Conservation (phyloP, 2,888 invertebrate species). For the Ptychoptera albimana region DNA sequence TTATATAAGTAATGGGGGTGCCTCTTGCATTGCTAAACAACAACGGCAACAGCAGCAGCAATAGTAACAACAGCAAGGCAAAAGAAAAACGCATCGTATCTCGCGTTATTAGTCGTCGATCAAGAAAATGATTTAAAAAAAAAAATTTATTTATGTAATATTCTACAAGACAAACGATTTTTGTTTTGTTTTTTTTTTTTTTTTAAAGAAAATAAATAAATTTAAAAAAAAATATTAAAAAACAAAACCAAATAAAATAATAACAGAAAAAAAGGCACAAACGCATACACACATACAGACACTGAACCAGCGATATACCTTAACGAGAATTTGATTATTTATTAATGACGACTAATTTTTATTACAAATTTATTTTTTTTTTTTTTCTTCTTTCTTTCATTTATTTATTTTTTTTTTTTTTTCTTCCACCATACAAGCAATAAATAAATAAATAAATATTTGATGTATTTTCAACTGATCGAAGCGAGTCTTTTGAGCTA, state of each 20-base stretch:
- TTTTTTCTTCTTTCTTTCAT: not conserved
- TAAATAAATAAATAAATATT: too few species aligned
- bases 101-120: not conserved
- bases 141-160: too few species aligned
- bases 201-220: too few species aligned
- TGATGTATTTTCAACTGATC: too few species aligned
- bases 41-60: too few species aligned
- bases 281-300: not conserved
- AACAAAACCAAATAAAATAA: not conserved
- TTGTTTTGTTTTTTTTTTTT: not conserved
- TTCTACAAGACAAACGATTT: not conserved
- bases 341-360: slow-evolving; percentile 17
- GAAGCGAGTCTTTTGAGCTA: too few species aligned
- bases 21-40: too few species aligned
- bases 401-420: not conserved
- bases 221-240: not conserved
- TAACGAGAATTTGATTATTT: slow-evolving; percentile 23
- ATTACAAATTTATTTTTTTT: not conserved
- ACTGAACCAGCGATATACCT: slow-evolving; percentile 7
- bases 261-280: not conserved
- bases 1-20: too few species aligned
- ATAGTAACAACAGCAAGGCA: too few species aligned
- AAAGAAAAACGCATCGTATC: not conserved
- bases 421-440: not conserved
- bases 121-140: not conserved